Evolutionary conservation across 2,113 vertebrate genomes (phyloP).

Genomic region (Irena cyanogastra): DNA sequence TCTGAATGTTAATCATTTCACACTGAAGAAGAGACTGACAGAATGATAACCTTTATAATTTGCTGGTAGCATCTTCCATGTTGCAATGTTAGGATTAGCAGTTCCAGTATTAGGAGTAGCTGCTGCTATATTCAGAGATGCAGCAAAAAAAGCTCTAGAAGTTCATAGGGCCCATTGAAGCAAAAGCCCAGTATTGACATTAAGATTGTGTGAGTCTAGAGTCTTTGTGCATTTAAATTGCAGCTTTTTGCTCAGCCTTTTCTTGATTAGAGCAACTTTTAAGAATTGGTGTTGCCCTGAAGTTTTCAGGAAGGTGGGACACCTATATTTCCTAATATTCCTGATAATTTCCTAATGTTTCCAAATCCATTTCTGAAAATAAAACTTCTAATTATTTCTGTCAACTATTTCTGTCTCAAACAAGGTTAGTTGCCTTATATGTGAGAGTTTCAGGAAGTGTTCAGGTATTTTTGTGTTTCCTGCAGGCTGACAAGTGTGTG

Average conservation of each 20-base stretch:
- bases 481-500: background rate
- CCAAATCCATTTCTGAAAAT: background rate
- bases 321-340: too few species aligned
- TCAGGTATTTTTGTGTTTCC: background rate
- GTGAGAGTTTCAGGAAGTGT: background rate
- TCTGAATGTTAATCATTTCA: conserved; percentile 5
- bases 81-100: background rate
- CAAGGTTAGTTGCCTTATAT: background rate
- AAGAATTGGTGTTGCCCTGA: background rate
- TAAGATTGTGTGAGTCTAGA: background rate
- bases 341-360: too few species aligned
- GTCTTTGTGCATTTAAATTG: background rate
- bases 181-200: background rate
- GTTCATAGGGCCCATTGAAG: background rate
- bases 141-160: background rate
- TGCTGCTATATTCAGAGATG: background rate
- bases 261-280: background rate
- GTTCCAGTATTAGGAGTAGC: background rate
- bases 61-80: conserved; percentile 2
- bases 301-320: background rate
- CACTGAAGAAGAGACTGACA: background rate
- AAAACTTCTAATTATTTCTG: background rate
- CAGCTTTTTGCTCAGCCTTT: background rate
- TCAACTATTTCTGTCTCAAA: background rate
- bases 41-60: conserved; percentile 41